phyloP scores from a whole-genome alignment of 2,888 invertebrate species.

The Drosophila prostipennis region DNA sequence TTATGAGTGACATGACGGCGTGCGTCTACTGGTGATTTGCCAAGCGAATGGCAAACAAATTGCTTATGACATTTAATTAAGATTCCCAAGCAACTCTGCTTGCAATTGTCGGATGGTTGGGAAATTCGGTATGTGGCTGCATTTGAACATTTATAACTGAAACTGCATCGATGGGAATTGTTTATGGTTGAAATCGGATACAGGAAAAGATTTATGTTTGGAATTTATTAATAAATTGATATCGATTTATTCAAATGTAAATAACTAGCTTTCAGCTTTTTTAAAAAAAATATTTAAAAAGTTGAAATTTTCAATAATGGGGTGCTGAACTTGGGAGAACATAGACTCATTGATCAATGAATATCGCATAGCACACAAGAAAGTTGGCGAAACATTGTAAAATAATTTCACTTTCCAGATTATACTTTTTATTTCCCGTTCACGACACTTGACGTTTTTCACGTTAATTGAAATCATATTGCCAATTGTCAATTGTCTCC shows the following conservation, averaged over 20 bases:
- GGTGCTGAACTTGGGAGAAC: background rate
- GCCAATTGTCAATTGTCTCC: constrained; percentile 68
- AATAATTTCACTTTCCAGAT: constrained; percentile 13
- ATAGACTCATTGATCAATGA: background rate
- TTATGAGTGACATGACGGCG: constrained; percentile 45
- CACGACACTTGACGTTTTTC: constrained; percentile 49
- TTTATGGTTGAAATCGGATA: background rate
- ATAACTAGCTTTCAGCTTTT: no score
- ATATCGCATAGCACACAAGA: background rate
- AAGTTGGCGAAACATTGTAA: background rate
- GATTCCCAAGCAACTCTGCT: constrained; percentile 8
- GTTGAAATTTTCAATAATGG: no score
- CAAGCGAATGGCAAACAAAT: constrained; percentile 46
- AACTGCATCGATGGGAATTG: constrained; percentile 1
- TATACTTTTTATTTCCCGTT: constrained; percentile 17
- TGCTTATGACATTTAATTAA: constrained; percentile 51
- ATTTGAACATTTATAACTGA: constrained; percentile 3
- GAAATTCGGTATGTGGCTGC: constrained; percentile 5
- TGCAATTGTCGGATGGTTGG: constrained; percentile 8
- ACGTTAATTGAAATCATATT: constrained; percentile 69
- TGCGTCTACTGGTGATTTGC: constrained; percentile 45
- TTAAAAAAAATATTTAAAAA: no score
- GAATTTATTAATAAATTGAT: constrained; percentile 1
- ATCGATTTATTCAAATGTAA: no score
- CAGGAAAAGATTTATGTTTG: background rate